Base-by-base conservation (phyloP, 1,140 invertebrate genomes). In the Bombus impatiens region DNA sequence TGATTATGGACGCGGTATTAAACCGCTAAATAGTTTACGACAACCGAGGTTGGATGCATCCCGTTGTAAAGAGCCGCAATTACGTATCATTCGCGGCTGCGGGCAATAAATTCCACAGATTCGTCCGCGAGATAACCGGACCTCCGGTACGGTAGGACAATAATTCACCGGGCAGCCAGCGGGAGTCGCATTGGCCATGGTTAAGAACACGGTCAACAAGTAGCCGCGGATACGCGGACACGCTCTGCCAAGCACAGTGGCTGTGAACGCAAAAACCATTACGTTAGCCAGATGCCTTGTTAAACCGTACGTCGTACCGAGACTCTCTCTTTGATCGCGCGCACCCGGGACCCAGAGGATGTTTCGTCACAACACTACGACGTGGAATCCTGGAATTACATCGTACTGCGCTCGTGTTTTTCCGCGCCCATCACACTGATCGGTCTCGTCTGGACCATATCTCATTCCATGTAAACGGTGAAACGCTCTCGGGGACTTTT, bases 61-160 rank as follows among this genome's bases (percentile, higher is more conserved):
- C 32, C 76, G 37, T 37, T 78, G 90, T 90, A 92, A 94, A 90
- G 89, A 91, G 89, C 90, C 91, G 92, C 93, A 94, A 94, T 94
- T 94, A 94, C 93, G 88, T 92, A 93, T 92, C 89, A 94, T 93
- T 93, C 91, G 91, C 91, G 90, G 91, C 89, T 91, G 82, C 67
- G 78, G 85, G 92, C 91, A 89, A 93, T 94, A 94, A 93, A 94
- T 94, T 93, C 92, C 83, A 62, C 72, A 93, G 93, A 94, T 94
- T 91, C 85, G 37, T 86, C 71, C 87, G 82, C 82, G 86, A 93
- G 94, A 94, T 94, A 94, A 87, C 72, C 57, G 74, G 78, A 89
- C 82, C 88, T 87, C 82, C 89, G 81, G 81, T 78, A 88, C 78
- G 59, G 79, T 78, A 72, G 74, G 86, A 92, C 92, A 89, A 94